Evolutionary conservation across 2,113 vertebrate species (phyloP).

Genomic region (Dicentrarchus labrax): DNA sequence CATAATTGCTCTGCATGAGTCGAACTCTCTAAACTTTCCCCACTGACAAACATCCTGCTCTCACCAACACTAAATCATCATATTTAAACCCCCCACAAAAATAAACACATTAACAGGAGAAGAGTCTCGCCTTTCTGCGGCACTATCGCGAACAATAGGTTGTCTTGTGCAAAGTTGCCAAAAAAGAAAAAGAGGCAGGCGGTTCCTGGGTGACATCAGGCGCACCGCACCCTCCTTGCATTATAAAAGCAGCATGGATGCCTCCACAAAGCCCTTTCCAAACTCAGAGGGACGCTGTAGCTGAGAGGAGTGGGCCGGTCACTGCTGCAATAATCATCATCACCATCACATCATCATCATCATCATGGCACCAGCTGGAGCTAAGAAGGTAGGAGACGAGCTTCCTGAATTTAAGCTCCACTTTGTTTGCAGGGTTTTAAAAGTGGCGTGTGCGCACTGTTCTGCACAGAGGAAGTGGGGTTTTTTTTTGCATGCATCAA

Average conservation of each 20-base stretch:
- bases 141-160: neutral
- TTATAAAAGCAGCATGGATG: constrained; percentile 63
- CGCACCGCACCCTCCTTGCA: constrained; percentile 36
- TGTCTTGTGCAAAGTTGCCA: neutral
- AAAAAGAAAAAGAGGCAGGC: constrained; percentile 17
- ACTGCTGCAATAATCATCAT: constrained; percentile 39
- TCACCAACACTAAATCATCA: neutral
- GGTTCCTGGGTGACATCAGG: constrained; percentile 61
- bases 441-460: no score
- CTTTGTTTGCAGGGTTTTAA: no score
- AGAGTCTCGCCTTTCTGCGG: neutral
- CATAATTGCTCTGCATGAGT: neutral
- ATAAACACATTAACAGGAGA: neutral
- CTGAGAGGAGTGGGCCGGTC: constrained; percentile 14
- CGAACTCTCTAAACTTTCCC: neutral
- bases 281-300: constrained; percentile 6
- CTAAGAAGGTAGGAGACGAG: constrained; percentile 74
- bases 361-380: constrained; percentile 81
- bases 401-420: no score
- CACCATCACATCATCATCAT: no score
- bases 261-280: constrained; percentile 19
- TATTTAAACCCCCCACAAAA: neutral
- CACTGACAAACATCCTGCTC: neutral
- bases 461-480: neutral
- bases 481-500: neutral